Conservation (phyloP, 2,888 invertebrate species). For the Archips crataeganus region DNA sequence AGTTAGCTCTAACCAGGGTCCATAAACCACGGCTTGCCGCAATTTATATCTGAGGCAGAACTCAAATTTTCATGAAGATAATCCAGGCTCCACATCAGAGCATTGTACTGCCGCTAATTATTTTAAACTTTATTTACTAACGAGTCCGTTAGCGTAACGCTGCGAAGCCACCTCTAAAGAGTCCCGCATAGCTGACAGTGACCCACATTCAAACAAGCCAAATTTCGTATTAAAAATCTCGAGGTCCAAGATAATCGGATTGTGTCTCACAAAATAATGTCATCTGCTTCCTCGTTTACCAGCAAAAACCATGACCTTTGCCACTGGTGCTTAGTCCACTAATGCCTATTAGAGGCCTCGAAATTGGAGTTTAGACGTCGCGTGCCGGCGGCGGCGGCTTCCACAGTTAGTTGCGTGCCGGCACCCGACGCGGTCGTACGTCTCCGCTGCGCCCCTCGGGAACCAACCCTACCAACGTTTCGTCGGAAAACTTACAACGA, state of each 20-base stretch:
- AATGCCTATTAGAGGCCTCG: conserved; percentile 72
- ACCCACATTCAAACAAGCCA: conserved; percentile 8
- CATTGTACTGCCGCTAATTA: conserved; percentile 31
- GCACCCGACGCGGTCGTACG: conserved; percentile 68
- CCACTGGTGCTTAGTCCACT: conserved; percentile 64
- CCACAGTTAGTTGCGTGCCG: conserved; percentile 67
- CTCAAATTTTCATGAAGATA: conserved; percentile 34
- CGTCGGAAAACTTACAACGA: conserved; percentile 58
- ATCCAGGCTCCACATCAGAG: conserved; percentile 22
- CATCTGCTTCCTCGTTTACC: conserved; percentile 49
- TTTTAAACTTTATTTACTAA: conserved; percentile 21
- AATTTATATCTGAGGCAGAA: conserved; percentile 35
- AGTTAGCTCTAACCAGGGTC: conserved; percentile 28
- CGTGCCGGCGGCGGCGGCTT: conserved; percentile 57
- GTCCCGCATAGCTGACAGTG: conserved; percentile 18
- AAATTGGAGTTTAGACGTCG: conserved; percentile 67
- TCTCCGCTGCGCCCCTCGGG: conserved; percentile 48
- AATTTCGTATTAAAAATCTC: conserved; percentile 11
- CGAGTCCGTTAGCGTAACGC: conserved; percentile 21
- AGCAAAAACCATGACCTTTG: conserved; percentile 74
- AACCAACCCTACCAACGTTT: conserved; percentile 47
- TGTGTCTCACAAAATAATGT: conserved; percentile 44
- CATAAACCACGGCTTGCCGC: conserved; percentile 38
- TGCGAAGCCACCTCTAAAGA: conserved; percentile 4
- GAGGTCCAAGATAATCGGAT: conserved; percentile 12